Evolutionary conservation across 2,797 vertebrate species (phyloP), one percentile per base, ranked within the genome.

Genomic region (Schizopygopsis pylzovi): DNA sequence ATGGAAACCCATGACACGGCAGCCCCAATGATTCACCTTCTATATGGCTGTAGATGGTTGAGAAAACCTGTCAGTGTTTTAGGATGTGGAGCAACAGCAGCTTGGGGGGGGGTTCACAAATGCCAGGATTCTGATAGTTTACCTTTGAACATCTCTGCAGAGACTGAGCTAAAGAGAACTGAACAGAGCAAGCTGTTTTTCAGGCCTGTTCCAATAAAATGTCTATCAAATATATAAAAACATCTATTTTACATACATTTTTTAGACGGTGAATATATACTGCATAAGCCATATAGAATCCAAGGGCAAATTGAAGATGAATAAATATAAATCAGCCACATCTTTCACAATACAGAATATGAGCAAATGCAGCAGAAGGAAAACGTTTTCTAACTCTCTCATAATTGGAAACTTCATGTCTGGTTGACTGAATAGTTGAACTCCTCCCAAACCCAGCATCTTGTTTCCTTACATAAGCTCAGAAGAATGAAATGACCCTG

Each of bases 51-150:
- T 72, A 45, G 61, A 82, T 79, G 70, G 72, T 71, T 79, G 71
- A 85, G 45, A 47, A 54, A 88, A 85, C 79, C 43, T 81, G 78
- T 82, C 83, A 87, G 11, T 68, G 45, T 72, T 78, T 84, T 52
- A 39, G 22, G 33, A 68, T 59, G 5, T 56, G 49, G 37, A 39
- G 20, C 37, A 81, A 70, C 52, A 76, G 41, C 73, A 81, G 83
- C 63, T 73, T 85, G n/a, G n/a, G 45, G 49, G 79, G 61, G 63
- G 33, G 61, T 25, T 70, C 68, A 87, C 56, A 79, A n/a, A 70
- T 20, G 56, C 33, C 79, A 77, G 68, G 41, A 81, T 54, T 52
- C 70, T 22, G 61, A 79, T 80, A 76, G 47, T 68, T n/a, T 81
- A 84, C 20, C 61, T 84, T 76, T 37, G n/a, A 76, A 81, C 71